A percentile compares a stretch with the other conserved stretches of the same genome.
Evolutionary conservation across 2,797 vertebrate genomes (phyloP).

Genomic region (Chelon labrosus): DNA sequence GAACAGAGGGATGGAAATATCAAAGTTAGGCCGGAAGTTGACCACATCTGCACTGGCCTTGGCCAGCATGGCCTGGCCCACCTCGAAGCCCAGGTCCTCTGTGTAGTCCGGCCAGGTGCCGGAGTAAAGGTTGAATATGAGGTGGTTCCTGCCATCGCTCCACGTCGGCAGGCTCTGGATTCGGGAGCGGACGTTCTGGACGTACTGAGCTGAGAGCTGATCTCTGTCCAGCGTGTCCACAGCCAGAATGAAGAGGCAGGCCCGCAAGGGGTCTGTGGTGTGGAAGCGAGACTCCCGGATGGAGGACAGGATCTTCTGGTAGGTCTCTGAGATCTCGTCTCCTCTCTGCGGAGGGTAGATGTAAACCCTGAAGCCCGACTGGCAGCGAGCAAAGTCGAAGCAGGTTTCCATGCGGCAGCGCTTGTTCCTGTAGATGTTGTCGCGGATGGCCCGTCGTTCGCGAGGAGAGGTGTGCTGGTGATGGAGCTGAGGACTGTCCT

Average conservation of each 20-base stretch:
- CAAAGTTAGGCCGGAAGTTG: constrained; percentile 86
- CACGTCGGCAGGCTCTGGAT: constrained; percentile 86
- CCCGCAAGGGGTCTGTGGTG: constrained; percentile 80
- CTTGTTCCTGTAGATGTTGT: constrained; percentile 85
- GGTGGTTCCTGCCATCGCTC: constrained; percentile 88
- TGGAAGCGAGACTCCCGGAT: constrained; percentile 86
- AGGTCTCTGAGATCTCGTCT: constrained; percentile 84
- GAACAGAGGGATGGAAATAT: constrained; percentile 88
- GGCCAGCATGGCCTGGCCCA: constrained; percentile 87
- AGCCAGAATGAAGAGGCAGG: constrained; percentile 85
- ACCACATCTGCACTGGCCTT: constrained; percentile 86
- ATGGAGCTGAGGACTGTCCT: constrained; percentile 82
- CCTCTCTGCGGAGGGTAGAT: constrained; percentile 84
- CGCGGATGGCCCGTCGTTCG: constrained; percentile 82
- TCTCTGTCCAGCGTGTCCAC: constrained; percentile 88
- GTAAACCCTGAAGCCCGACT: constrained; percentile 83
- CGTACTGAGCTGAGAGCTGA: constrained; percentile 85
- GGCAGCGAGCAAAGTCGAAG: constrained; percentile 86
- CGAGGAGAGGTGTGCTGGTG: constrained; percentile 86
- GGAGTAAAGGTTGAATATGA: constrained; percentile 89
- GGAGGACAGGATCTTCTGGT: constrained; percentile 85
- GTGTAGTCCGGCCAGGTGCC: constrained; percentile 89
- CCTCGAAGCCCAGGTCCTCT: constrained; percentile 87
- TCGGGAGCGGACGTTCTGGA: constrained; percentile 80
- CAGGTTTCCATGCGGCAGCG: constrained; percentile 89